Base-by-base conservation (phyloP, 2,113 vertebrate species). In the Mus pahari region DNA sequence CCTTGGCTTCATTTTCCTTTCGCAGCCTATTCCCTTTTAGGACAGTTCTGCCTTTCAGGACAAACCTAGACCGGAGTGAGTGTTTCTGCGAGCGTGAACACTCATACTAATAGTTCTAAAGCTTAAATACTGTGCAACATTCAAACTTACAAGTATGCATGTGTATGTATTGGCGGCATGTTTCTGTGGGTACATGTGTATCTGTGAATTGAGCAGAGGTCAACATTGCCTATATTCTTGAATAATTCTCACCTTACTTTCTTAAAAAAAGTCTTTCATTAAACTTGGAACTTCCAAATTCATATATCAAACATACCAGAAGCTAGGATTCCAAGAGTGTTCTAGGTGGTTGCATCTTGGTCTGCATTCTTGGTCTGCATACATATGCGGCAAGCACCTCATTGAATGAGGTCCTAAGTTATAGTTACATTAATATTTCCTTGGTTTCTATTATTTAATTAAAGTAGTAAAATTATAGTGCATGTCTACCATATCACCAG, bases 351-450 rank as follows among this genome's bases (percentile, higher is more conserved):
- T 22, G 39, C 6, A 60, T 6, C n/a, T 17, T 3, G n/a, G 36
- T 83, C 22, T 26, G 0, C 5, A 39, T n/a, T 6, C n/a, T 17
- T 3, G n/a, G 36, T 83, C 22, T 26, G 0, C 5, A 39, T n/a
- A 10, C 19, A 24, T 13, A n/a, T 24, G 2, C 36, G 14, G 20
- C 22, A 26, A 13, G 7, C 19, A 16, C 12, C 39, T 42, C 24
- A 11, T 2, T 58, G 33, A 81, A 17, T n/a, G 33, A 81, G 20
- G 9, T 20, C 31, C 33, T 7, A 60, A 55, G 68, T 82, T 14
- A 48, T 26, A 26, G 2, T 75, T 45, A 31, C 31, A 50, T 31
- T 77, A 50, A 16, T 28, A 70, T 79, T 62, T 39, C 7, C 5
- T 48, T 2, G 28, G 6, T 50, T 73, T 33, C 36, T 33, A 64